Evolutionary conservation across 2,888 invertebrate genomes (phyloP).

Genomic region (Brassicogethes aeneus): DNA sequence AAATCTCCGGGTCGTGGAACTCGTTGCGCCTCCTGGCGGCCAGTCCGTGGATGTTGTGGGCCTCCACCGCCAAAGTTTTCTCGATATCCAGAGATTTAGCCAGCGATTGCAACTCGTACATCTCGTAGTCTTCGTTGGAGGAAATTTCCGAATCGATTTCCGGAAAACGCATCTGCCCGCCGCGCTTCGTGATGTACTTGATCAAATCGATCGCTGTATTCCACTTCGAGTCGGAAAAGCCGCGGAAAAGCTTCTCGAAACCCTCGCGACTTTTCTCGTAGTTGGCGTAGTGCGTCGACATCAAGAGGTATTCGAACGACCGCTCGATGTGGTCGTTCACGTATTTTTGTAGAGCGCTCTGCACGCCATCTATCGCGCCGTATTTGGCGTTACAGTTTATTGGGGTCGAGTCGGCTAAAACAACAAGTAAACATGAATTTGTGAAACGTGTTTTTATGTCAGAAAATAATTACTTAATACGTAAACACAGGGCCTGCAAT

Average conservation of each 20-base stretch:
- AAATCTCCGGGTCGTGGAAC: conserved; percentile 60
- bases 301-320: conserved; percentile 68
- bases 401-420: conserved; percentile 18
- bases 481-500: too few relatives aligned
- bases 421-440: conserved; percentile 1
- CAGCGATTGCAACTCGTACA: conserved; percentile 61
- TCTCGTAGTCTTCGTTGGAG: conserved; percentile 45
- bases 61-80: conserved; percentile 60
- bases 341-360: conserved; percentile 45
- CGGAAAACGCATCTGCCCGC: conserved; percentile 51
- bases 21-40: conserved; percentile 48
- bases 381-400: conserved; percentile 56
- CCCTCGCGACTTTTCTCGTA: conserved; percentile 68
- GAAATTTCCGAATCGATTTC: conserved; percentile 33
- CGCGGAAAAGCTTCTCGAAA: conserved; percentile 64
- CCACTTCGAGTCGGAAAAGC: conserved; percentile 67
- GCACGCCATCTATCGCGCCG: conserved; percentile 48
- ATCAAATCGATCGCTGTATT: conserved; percentile 65
- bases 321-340: conserved; percentile 57
- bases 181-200: conserved; percentile 67
- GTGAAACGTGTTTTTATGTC: not conserved
- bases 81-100: conserved; percentile 67
- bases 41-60: conserved; percentile 57
- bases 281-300: conserved; percentile 68
- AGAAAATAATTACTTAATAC: too few relatives aligned